These are phyloP conservation scores for Notechis scutatus DNA, from an alignment of 2,113 vertebrate species.

Conservation along the genomic window DNA sequence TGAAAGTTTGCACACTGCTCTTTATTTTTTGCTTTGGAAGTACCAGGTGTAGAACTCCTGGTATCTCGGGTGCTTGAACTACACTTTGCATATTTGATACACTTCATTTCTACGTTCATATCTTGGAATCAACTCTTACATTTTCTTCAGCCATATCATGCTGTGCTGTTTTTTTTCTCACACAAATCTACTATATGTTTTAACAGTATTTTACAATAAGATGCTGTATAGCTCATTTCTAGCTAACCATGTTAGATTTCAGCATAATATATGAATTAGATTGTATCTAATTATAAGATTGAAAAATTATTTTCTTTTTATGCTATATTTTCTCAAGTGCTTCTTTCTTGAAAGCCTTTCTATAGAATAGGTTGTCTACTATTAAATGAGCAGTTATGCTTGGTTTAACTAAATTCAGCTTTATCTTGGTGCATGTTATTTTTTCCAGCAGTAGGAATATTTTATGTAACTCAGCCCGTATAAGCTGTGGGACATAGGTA, in stretches of 20 bases:
- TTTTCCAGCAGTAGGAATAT: not conserved
- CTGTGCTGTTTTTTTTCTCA: not conserved
- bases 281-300: too few relatives aligned
- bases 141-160: not conserved
- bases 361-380: not conserved
- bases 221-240: not conserved
- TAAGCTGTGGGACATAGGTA: not conserved
- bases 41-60: not conserved
- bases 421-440: not conserved
- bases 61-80: not conserved
- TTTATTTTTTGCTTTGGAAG: not conserved
- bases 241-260: not conserved
- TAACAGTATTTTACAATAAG: not conserved
- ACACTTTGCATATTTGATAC: not conserved
- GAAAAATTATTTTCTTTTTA: not conserved
- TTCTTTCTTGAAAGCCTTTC: not conserved
- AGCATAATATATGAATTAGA: not conserved
- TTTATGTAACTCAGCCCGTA: not conserved
- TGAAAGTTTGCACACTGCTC: not conserved
- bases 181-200: not conserved
- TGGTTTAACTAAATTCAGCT: not conserved
- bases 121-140: not conserved
- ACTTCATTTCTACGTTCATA: not conserved
- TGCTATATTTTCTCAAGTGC: not conserved
- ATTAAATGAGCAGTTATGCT: not conserved